Percentiles rank a stretch among this genome's conserved stretches.
These are phyloP conservation scores for Himalopsyche anomala DNA, from an alignment of 2,888 invertebrate genomes.

Conservation along the genomic window DNA sequence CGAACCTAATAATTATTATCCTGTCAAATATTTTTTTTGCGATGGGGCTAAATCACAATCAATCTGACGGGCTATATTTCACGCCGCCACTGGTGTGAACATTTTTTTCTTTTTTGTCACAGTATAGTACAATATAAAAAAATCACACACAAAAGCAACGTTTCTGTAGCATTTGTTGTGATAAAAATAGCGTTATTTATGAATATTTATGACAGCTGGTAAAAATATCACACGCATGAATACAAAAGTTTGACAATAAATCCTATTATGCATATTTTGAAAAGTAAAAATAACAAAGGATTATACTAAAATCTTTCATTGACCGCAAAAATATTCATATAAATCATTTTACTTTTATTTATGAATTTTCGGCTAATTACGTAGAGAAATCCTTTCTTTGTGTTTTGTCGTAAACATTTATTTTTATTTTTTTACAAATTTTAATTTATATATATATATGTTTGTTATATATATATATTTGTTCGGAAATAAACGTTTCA, in stretches of 20 bases:
- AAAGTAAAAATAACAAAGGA: not conserved
- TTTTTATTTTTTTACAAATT: no score
- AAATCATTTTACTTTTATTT: no score
- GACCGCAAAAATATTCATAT: not conserved
- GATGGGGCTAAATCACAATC: not conserved
- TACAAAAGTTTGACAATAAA: not conserved
- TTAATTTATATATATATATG: no score
- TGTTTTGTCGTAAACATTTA: no score
- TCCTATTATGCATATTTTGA: not conserved
- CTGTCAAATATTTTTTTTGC: slow-evolving; percentile 1
- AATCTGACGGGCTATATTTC: slow-evolving; percentile 18
- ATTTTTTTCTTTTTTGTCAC: slow-evolving; percentile 1
- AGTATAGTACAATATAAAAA: not conserved
- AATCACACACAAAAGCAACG: not conserved
- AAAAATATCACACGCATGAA: not conserved
- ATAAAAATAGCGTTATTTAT: slow-evolving; percentile 17
- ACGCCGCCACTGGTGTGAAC: slow-evolving; percentile 1
- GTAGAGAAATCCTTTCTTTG: no score
- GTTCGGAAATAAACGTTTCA: no score
- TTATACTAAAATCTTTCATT: not conserved
- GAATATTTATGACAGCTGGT: slow-evolving; percentile 27
- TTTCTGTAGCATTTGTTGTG: not conserved
- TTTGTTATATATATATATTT: no score
- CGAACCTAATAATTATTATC: not conserved
- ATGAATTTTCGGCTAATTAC: no score